Evolutionary conservation across 2,113 vertebrate genomes (phyloP), one percentile per base, ranked within the genome.

Genomic region (Amblyornis subalaris): DNA sequence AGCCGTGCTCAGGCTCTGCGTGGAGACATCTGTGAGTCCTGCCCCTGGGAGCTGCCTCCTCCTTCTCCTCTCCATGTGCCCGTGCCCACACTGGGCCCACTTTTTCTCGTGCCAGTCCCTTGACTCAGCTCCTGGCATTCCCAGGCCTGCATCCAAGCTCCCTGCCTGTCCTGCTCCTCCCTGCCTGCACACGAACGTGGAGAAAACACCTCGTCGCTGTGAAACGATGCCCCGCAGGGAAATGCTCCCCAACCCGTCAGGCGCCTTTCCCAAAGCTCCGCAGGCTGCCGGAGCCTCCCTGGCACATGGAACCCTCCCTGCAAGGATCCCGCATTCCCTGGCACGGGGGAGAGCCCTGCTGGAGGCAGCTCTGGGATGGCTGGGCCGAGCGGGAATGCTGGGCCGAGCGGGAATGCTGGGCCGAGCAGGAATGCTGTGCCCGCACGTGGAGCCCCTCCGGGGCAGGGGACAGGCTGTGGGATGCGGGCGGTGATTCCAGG

Each of bases 351-450:
- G 62, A 90, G 55, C 51, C 70, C 22, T 23, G 66, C 47, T 82
- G 81, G 58, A 73, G 82, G 77, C 74, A 54, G 51, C 38, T 17
- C 51, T 0, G 4, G 66, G 71, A 55, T 40, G 61, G 71, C 44
- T 36, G 61, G 67, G 69, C 6, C 0, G 0, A 35, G 60, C 2
- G 2, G 44, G 38, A n/a, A n/a, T n/a, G n/a, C n/a, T n/a, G n/a
- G n/a, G n/a, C n/a, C n/a, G n/a, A n/a, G n/a, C n/a, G n/a, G n/a
- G n/a, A n/a, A n/a, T n/a, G 71, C 44, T 36, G 61, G 67, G 69
- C 6, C 0, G 0, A 36, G 60, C 2, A 2, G 44, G 38, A n/a
- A 53, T 7, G 60, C 7, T n/a, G 44, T 7, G 22, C 24, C 38
- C 0, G 3, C 85, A 48, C 4, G 6, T 74, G 69, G 75, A 57